Evolutionary conservation across 2,113 vertebrate species (phyloP).

Genomic region (Ranitomeya variabilis): DNA sequence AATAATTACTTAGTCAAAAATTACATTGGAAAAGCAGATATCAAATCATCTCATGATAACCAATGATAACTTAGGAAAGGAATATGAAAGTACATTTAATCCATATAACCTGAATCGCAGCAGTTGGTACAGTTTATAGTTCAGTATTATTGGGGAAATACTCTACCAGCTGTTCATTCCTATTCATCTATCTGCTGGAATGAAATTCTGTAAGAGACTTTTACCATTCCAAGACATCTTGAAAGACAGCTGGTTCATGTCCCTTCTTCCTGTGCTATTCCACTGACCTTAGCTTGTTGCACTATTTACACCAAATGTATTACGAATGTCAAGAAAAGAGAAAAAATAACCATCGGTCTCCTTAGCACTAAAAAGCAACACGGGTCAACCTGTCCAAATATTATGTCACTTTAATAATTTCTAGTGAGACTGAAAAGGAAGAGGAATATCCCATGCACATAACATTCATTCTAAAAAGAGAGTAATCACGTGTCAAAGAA

Average conservation of each 20-base stretch:
- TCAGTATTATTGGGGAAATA: not conserved
- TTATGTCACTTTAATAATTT: constrained; percentile 39
- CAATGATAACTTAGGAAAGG: not conserved
- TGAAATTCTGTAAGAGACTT: not conserved
- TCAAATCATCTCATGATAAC: not conserved
- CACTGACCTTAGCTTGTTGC: constrained; percentile 60
- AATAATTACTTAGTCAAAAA: too few relatives aligned
- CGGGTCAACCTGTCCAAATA: constrained; percentile 46
- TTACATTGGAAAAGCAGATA: too few relatives aligned
- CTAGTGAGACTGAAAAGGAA: not conserved
- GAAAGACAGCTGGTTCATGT: constrained; percentile 61
- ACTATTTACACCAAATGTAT: constrained; percentile 60
- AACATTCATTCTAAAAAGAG: not conserved
- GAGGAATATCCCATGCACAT: not conserved
- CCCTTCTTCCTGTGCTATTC: constrained; percentile 61
- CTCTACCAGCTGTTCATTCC: not conserved
- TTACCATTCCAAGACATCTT: not conserved
- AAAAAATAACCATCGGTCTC: constrained; percentile 28
- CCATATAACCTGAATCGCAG: not conserved
- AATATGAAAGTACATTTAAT: not conserved
- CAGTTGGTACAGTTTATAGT: not conserved
- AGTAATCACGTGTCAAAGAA: not conserved
- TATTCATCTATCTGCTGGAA: not conserved
- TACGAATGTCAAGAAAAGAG: constrained; percentile 56
- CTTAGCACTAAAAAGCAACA: constrained; percentile 14